Conservation (phyloP, 2,113 vertebrate genomes). For the Pagrus major region DNA sequence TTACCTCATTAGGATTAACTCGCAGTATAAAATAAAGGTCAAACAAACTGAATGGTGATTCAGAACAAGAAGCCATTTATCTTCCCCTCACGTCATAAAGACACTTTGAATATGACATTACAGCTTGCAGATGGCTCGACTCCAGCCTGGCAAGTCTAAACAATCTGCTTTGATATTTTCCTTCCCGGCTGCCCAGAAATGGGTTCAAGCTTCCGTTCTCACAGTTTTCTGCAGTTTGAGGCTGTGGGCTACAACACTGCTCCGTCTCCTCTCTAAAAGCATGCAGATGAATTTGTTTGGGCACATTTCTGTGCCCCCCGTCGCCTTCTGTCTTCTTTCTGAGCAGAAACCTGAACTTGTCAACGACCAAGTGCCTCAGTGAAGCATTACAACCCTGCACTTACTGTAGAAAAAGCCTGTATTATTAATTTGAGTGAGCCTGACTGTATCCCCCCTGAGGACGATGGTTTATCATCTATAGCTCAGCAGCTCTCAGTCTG, state of each 20-base stretch:
- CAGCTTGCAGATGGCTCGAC: slow-evolving; percentile 2
- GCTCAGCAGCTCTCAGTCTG: slow-evolving; percentile 43
- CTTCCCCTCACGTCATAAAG: slow-evolving; percentile 1
- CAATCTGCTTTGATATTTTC: slow-evolving; percentile 54
- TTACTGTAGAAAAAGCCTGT: slow-evolving; percentile 54
- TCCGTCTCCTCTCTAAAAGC: slow-evolving; percentile 10
- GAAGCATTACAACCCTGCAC: slow-evolving; percentile 42
- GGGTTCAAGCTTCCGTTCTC: slow-evolving; percentile 22
- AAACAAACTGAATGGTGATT: background rate
- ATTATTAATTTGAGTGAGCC: slow-evolving; percentile 74
- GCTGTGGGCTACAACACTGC: slow-evolving; percentile 11
- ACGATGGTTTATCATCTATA: slow-evolving; percentile 57
- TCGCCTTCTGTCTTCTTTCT: slow-evolving; percentile 9
- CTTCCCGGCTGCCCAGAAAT: slow-evolving; percentile 48
- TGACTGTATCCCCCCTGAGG: slow-evolving; percentile 52
- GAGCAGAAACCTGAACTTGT: slow-evolving; percentile 44
- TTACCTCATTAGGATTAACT: background rate
- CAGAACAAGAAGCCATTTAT: background rate
- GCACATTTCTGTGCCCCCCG: background rate
- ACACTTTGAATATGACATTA: slow-evolving; percentile 41
- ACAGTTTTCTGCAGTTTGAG: slow-evolving; percentile 36
- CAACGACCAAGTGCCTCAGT: slow-evolving; percentile 21
- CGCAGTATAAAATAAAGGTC: slow-evolving; percentile 3
- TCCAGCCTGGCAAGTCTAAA: slow-evolving; percentile 33
- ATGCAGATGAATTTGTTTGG: slow-evolving; percentile 21